Evolutionary conservation across 2,113 vertebrate genomes (phyloP), one percentile per base, ranked within the genome.

Genomic region (Marmota flaviventris): DNA sequence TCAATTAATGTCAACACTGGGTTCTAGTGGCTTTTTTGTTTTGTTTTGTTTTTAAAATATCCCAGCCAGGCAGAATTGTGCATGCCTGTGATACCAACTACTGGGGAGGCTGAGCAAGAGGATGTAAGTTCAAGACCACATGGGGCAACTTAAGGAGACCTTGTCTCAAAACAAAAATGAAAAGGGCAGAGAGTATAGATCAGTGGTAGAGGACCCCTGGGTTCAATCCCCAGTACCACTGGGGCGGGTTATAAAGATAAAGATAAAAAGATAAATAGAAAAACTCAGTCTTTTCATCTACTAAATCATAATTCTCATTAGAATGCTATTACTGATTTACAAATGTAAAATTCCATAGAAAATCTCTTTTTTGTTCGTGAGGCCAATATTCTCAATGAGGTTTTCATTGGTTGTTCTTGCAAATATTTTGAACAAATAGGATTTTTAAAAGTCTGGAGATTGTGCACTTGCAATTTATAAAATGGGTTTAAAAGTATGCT

Each of bases 261-360:
- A 94, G 56, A 88, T 73, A 97, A 96, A 89, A 45, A 95, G 69
- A 48, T 85, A 79, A 88, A 93, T 58, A 91, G 79, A 77, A 88
- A 18, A 96, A 87, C 48, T 84, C 34, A 45, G 7, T 86, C 77
- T 94, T 92, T 88, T 34, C 17, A 70, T 37, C 65, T 87, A 67
- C 7, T 95, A 91, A 93, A 48, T 91, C 45, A 27, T 29, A 87
- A 53, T 81, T 93, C 65, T 91, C 27, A 37, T n/a, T 77, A 10
- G 84, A 83, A 85, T 92, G 24, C 37, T 76, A 92, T 58, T 70
- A 51, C 67, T 42, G 77, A 20, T 82, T 86, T 90, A 8, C n/a
- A 87, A 88, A 69, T 86, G 25, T 95, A 91, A 95, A 48, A 56
- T 83, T 96, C 61, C 29, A 70, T 42, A 73, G 45, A 58, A 78